Conservation (phyloP, 2,888 invertebrate species). For the Teinopalpus imperialis region DNA sequence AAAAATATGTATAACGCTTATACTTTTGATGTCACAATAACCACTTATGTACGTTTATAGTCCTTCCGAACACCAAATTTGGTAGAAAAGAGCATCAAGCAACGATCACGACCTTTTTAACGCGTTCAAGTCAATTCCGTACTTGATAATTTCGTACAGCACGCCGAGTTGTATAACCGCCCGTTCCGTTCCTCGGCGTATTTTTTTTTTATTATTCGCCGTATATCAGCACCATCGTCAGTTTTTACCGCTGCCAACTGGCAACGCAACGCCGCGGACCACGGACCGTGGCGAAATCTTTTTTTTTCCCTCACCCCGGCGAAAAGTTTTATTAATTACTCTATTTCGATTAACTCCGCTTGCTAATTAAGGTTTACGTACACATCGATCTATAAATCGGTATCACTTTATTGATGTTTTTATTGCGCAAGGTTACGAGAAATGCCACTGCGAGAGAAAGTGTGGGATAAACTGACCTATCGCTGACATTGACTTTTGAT, state of each 20-base stretch:
- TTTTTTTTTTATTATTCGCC: conserved; percentile 31
- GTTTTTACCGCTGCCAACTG: conserved; percentile 30
- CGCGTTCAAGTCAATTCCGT: conserved; percentile 15
- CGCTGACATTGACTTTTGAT: conserved; percentile 52
- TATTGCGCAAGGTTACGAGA: conserved; percentile 23
- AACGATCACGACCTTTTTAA: conserved; percentile 14
- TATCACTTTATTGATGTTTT: conserved; percentile 21
- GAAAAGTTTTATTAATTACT: conserved; percentile 58
- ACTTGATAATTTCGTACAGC: conserved; percentile 23
- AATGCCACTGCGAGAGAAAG: conserved; percentile 45
- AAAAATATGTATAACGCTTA: background rate
- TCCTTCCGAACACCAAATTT: conserved; percentile 3
- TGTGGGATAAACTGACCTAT: conserved; percentile 42
- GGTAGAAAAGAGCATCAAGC: conserved; percentile 2
- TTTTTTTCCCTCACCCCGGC: conserved; percentile 38
- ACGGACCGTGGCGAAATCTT: conserved; percentile 30
- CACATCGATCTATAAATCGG: conserved; percentile 23
- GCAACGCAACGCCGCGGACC: conserved; percentile 30
- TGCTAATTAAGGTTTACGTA: conserved; percentile 27
- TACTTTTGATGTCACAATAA: background rate
- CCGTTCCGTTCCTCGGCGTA: conserved; percentile 24
- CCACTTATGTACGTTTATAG: background rate
- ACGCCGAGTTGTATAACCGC: conserved; percentile 21
- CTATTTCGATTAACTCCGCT: conserved; percentile 38
- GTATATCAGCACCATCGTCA: conserved; percentile 36